These are phyloP conservation scores for Drosophila watanabei DNA, from an alignment of 1,140 invertebrate genomes.

Conservation along the genomic window DNA sequence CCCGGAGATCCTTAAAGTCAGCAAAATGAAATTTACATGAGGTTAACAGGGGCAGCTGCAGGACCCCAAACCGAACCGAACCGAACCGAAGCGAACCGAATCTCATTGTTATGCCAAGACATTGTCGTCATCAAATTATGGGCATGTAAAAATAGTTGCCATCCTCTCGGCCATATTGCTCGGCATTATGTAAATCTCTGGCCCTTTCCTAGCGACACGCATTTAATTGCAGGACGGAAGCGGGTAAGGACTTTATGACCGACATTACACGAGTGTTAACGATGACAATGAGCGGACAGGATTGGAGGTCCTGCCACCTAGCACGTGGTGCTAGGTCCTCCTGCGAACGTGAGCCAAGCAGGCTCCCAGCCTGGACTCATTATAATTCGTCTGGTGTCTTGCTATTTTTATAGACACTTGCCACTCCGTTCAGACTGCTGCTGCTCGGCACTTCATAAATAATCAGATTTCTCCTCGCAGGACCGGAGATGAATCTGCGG, in stretches of 20 bases:
- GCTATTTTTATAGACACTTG: conserved; percentile 66
- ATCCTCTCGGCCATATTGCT: conserved; percentile 50
- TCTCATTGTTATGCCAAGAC: conserved; percentile 56
- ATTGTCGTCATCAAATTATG: conserved; percentile 61
- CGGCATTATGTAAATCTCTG: conserved; percentile 53
- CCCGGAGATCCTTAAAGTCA: conserved; percentile 43
- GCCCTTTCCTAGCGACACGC: conserved; percentile 26
- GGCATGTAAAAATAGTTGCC: conserved; percentile 64
- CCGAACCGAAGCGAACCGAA: background rate
- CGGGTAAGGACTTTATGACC: conserved; percentile 37
- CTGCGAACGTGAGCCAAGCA: conserved; percentile 24
- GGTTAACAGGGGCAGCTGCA: background rate
- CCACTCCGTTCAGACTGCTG: conserved; percentile 33
- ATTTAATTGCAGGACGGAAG: conserved; percentile 46
- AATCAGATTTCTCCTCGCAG: conserved; percentile 41
- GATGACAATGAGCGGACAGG: conserved; percentile 47
- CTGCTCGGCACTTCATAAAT: conserved; percentile 45
- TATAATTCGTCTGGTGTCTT: conserved; percentile 68
- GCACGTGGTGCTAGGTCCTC: conserved; percentile 30
- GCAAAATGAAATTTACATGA: conserved; percentile 57
- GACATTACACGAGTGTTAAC: conserved; percentile 56
- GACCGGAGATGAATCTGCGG: conserved; percentile 23
- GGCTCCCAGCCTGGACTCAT: conserved; percentile 39
- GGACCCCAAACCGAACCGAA: background rate
- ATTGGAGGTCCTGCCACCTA: conserved; percentile 35